These are phyloP conservation scores for Ypsolopha scabrella DNA, from an alignment of 2,888 invertebrate genomes.

Conservation along the genomic window DNA sequence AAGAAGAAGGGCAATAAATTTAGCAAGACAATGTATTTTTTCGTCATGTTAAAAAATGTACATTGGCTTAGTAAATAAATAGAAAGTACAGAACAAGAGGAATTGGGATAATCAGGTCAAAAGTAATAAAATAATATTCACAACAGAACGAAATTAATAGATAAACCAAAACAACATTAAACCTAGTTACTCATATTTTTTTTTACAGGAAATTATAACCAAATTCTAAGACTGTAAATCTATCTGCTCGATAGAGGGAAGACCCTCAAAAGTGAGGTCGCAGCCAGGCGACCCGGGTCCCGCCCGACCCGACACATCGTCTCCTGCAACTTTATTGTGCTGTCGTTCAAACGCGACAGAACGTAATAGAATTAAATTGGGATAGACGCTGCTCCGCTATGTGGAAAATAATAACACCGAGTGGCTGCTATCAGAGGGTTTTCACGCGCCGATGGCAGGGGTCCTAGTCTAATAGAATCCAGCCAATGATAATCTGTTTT, in stretches of 20 bases:
- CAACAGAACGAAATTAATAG: no score
- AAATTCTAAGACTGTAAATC: background rate
- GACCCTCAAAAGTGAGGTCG: background rate
- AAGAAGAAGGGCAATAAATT: no score
- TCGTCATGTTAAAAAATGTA: no score
- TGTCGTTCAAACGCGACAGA: slow-evolving; percentile 65
- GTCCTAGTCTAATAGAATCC: slow-evolving; percentile 61
- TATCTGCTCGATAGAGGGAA: background rate
- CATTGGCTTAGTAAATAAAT: no score
- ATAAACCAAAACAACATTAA: background rate
- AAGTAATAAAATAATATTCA: no score
- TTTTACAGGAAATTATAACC: background rate
- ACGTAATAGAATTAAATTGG: slow-evolving; percentile 69
- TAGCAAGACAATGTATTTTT: no score
- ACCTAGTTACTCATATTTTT: background rate
- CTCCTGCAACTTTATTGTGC: slow-evolving; percentile 51
- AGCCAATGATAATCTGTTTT: slow-evolving; percentile 72
- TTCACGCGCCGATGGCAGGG: slow-evolving; percentile 69
- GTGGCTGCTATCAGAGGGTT: slow-evolving; percentile 55
- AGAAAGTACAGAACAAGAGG: no score
- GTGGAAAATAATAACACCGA: slow-evolving; percentile 69
- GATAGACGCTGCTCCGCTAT: slow-evolving; percentile 59
- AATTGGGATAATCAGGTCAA: no score
- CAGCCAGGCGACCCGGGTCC: background rate
- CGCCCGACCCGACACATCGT: background rate